A percentile compares a stretch with the other conserved stretches of the same genome.
phyloP scores from a whole-genome alignment of 2,888 invertebrate species.

The Zaprionus lineosus region DNA sequence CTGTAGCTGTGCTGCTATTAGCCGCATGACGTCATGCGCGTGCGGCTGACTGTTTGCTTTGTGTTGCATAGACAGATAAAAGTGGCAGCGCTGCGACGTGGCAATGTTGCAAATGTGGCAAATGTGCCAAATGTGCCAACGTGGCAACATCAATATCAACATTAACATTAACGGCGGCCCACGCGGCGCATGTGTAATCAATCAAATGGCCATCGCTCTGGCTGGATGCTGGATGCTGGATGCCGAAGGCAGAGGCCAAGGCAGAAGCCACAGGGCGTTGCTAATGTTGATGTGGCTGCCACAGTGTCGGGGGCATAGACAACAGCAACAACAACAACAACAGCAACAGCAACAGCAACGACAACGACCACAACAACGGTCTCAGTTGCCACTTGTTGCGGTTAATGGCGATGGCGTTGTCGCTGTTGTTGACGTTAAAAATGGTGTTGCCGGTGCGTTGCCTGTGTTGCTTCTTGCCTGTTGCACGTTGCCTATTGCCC shows the following conservation, averaged over 20 bases:
- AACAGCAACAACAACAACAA: no score
- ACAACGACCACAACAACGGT: slow-evolving; percentile 5
- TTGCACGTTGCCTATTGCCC: no score
- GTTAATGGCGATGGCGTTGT: slow-evolving; percentile 13
- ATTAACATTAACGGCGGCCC: slow-evolving; percentile 51
- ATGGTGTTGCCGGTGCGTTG: slow-evolving; percentile 22
- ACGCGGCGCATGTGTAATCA: slow-evolving; percentile 69
- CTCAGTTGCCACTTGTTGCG: slow-evolving; percentile 46
- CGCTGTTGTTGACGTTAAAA: slow-evolving; percentile 9
- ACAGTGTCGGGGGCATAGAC: slow-evolving; percentile 71
- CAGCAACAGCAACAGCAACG: slow-evolving; percentile 16
- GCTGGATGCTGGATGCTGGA: slow-evolving; percentile 19
- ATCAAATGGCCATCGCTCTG: slow-evolving; percentile 59
- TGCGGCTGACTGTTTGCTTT: slow-evolving; percentile 8
- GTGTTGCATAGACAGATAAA: slow-evolving; percentile 13
- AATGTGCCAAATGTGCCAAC: no score
- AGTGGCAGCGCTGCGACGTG: slow-evolving; percentile 30
- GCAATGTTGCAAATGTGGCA: slow-evolving; percentile 47
- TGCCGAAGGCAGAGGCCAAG: slow-evolving; percentile 35
- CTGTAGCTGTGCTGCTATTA: no score
- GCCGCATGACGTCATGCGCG: slow-evolving; percentile 3
- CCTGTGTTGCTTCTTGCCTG: no score
- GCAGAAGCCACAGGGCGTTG: slow-evolving; percentile 65
- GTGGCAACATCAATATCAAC: slow-evolving; percentile 45
- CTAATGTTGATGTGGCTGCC: slow-evolving; percentile 64